phyloP scores from a whole-genome alignment of 2,113 vertebrate genomes.

The Stercorarius parasiticus region DNA sequence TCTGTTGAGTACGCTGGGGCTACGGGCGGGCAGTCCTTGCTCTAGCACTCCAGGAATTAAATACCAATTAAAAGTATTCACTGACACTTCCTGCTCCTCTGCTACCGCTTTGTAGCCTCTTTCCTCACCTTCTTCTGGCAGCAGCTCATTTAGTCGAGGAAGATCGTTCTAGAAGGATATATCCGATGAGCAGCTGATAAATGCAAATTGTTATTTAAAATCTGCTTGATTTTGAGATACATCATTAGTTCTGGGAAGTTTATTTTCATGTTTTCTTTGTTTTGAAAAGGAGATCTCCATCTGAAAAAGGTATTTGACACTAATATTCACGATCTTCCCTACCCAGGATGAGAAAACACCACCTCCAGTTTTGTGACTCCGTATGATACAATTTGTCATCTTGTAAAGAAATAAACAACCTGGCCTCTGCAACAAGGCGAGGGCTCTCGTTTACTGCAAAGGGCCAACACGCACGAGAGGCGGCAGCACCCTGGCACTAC shows the following conservation, averaged over 20 bases:
- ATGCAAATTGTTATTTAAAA: not conserved
- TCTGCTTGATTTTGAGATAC: not conserved
- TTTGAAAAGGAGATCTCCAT: not conserved
- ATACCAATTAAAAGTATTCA: not conserved
- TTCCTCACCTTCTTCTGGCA: not conserved
- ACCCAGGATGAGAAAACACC: not conserved
- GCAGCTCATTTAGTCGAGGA: not conserved
- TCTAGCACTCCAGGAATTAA: not conserved
- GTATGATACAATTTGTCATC: not conserved
- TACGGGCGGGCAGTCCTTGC: not conserved
- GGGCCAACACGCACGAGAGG: not conserved
- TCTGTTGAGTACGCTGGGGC: fast-evolving
- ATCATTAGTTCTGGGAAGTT: not conserved
- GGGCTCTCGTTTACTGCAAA: not conserved
- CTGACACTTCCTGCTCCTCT: not conserved
- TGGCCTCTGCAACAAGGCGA: fast-evolving
- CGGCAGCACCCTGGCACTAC: not conserved
- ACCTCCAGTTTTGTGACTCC: not conserved
- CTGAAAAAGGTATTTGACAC: not conserved
- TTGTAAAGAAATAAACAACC: not conserved
- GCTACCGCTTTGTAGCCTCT: not conserved
- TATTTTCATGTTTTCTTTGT: not conserved
- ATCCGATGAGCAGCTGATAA: not conserved
- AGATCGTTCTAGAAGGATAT: not conserved
- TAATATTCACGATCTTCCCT: not conserved